Evolutionary conservation across 2,113 vertebrate genomes (phyloP).

Genomic region (Hippocampus mohnikei): DNA sequence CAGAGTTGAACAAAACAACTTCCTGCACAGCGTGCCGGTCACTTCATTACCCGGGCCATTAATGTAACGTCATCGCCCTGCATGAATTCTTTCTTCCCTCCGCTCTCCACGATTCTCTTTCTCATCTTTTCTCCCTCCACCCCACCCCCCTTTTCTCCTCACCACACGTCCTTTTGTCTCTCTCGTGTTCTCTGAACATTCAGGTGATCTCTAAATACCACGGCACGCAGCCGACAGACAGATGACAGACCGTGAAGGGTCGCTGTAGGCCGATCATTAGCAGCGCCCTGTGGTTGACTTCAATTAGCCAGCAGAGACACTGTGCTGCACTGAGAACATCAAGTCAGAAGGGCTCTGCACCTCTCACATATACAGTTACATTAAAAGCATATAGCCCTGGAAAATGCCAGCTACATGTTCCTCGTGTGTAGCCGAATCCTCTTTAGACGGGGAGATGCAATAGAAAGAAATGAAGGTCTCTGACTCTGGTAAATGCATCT

Average conservation of each 20-base stretch:
- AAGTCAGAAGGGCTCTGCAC: conserved; percentile 25
- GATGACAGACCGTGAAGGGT: conserved; percentile 48
- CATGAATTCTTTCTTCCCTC: neutral
- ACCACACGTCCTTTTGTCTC: neutral
- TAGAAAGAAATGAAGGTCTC: neutral
- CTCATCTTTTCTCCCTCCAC: neutral
- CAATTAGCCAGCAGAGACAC: conserved; percentile 59
- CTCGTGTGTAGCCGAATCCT: no score
- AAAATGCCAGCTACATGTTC: neutral
- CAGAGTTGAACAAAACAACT: conserved; percentile 48
- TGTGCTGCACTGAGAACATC: conserved; percentile 23
- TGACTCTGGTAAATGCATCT: neutral
- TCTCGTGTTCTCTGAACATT: conserved; percentile 31
- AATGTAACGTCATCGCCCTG: conserved; percentile 18
- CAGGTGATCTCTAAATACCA: conserved; percentile 48
- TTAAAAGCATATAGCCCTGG: neutral
- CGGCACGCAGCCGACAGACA: conserved; percentile 43
- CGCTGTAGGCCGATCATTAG: conserved; percentile 58
- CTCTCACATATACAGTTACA: conserved; percentile 14
- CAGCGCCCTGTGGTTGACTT: conserved; percentile 57
- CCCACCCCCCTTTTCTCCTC: neutral
- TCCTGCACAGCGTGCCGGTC: conserved; percentile 55
- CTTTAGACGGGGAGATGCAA: neutral
- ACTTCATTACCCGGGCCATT: conserved; percentile 53
- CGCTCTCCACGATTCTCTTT: neutral